Conservation (phyloP, 2,797 vertebrate genomes). For the Adrianichthys oophorus region DNA sequence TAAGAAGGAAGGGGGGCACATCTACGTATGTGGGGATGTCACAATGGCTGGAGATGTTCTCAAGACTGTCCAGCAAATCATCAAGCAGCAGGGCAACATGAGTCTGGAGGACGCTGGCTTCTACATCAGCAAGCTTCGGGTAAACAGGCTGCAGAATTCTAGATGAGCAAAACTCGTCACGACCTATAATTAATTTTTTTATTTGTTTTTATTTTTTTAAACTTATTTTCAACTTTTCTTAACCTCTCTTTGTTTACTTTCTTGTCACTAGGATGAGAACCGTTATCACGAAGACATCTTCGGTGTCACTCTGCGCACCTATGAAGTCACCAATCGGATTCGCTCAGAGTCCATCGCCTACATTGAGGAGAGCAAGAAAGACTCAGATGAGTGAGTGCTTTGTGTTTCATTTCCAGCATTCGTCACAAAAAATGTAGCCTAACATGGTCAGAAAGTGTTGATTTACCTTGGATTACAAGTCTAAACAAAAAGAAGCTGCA, state of each 20-base stretch:
- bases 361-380: constrained; percentile 98
- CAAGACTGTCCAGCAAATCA: constrained; percentile 90
- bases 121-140: constrained; percentile 94
- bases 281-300: constrained; percentile 99
- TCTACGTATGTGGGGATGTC: constrained; percentile 97
- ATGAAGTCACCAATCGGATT: constrained; percentile 97
- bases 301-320: constrained; percentile 94
- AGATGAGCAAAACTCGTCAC: too few relatives aligned
- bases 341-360: constrained; percentile 98
- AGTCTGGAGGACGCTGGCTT: constrained; percentile 88
- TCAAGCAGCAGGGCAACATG: constrained; percentile 89
- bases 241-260: neutral
- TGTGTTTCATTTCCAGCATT: neutral
- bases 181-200: too few relatives aligned
- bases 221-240: neutral
- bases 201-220: too few relatives aligned
- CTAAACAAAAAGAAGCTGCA: too few relatives aligned
- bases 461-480: neutral
- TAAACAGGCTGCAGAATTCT: constrained; percentile 56
- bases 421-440: neutral
- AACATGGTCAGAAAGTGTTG: neutral
- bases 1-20: constrained; percentile 91
- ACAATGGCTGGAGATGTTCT: constrained; percentile 98
- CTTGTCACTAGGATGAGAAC: constrained; percentile 87
- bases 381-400: constrained; percentile 89